phyloP scores from a whole-genome alignment of 2,113 vertebrate species.

The Porphyrio hochstetteri region DNA sequence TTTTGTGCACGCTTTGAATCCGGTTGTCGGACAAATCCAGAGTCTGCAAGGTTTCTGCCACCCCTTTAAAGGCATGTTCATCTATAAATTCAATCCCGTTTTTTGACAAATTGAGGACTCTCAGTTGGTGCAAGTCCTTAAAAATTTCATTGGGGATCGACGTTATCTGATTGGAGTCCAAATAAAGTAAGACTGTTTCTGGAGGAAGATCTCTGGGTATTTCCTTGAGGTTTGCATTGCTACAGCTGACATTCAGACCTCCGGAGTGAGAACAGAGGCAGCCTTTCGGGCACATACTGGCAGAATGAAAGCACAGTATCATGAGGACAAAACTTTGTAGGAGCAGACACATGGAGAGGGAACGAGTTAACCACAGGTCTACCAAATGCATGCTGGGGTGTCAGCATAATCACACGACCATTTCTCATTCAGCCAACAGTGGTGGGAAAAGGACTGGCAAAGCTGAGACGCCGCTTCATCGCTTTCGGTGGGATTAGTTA shows the following conservation, averaged over 20 bases:
- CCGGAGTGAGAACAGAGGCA: conserved; percentile 91
- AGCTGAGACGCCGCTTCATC: conserved; percentile 51
- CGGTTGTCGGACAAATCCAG: conserved; percentile 97
- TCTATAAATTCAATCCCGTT: conserved; percentile 94
- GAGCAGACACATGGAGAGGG: conserved; percentile 98
- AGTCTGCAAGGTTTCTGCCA: conserved; percentile 91
- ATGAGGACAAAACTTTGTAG: conserved; percentile 98
- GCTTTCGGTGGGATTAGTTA: neutral
- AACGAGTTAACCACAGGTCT: conserved; percentile 97
- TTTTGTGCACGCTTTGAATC: conserved; percentile 94
- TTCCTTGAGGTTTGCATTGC: conserved; percentile 94
- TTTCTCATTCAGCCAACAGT: conserved; percentile 75
- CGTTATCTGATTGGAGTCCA: conserved; percentile 97
- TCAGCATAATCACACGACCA: conserved; percentile 90
- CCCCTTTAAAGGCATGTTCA: conserved; percentile 91
- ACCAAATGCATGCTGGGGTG: conserved; percentile 94
- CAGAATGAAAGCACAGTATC: conserved; percentile 97
- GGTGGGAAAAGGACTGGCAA: conserved; percentile 28
- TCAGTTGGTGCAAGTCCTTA: conserved; percentile 89
- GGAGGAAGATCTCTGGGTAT: conserved; percentile 93
- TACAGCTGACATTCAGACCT: conserved; percentile 94
- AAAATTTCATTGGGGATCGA: conserved; percentile 94
- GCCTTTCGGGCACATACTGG: conserved; percentile 98
- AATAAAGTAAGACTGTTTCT: conserved; percentile 90
- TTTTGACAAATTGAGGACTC: conserved; percentile 97